Evolutionary conservation across 2,113 vertebrate species (phyloP).

Genomic region (rabbit (Oryctolagus cuniculus)): DNA sequence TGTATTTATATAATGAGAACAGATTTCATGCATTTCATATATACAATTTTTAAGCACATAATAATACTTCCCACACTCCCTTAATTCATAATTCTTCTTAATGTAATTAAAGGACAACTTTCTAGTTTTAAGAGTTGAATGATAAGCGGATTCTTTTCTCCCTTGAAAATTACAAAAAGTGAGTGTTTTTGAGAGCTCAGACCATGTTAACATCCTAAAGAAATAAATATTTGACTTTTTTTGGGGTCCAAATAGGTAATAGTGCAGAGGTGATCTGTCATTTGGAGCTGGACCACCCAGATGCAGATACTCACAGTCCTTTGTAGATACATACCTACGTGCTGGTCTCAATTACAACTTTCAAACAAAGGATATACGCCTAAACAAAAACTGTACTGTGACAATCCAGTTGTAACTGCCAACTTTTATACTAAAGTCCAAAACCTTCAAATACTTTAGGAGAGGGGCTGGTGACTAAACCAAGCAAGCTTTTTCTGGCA

Average conservation of each 20-base stretch:
- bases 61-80: background rate
- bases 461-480: constrained; percentile 1
- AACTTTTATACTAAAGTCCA: background rate
- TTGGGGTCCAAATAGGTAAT: background rate
- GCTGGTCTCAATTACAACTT: background rate
- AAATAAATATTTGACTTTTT: background rate
- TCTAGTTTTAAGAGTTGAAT: background rate
- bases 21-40: too few species aligned
- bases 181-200: background rate
- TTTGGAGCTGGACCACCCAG: background rate
- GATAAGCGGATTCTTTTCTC: background rate
- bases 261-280: background rate
- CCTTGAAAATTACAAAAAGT: background rate
- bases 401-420: background rate
- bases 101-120: background rate
- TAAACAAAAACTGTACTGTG: background rate
- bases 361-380: constrained; percentile 14
- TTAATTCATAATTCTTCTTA: background rate
- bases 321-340: background rate
- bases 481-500: background rate
- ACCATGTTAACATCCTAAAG: background rate
- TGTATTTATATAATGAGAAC: background rate
- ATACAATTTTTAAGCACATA: too few species aligned
- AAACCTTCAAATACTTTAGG: constrained; percentile 25
- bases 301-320: background rate